phyloP scores from a whole-genome alignment of 2,797 vertebrate species.

The Melanotaenia trifasciata region DNA sequence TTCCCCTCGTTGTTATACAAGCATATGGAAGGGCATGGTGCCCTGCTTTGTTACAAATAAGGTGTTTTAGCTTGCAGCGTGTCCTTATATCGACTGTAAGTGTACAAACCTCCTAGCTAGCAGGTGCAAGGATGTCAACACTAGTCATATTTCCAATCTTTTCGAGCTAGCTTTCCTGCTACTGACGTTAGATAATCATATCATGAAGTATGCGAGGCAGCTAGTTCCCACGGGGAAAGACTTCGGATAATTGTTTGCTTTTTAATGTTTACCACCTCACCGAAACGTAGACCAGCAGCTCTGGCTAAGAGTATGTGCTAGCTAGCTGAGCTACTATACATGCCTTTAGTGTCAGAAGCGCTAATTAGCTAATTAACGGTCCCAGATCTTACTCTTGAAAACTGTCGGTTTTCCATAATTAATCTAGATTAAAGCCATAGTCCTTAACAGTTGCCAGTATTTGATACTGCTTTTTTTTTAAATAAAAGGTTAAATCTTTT shows the following conservation, averaged over 20 bases:
- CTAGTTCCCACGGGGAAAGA: no score
- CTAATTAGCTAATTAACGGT: slow-evolving; percentile 27
- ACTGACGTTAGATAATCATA: not conserved
- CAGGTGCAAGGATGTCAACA: slow-evolving; percentile 76
- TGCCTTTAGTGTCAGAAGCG: not conserved
- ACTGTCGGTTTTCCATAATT: rapidly evolving
- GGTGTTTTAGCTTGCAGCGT: slow-evolving; percentile 19
- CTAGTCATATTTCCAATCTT: slow-evolving; percentile 30
- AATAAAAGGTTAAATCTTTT: not conserved
- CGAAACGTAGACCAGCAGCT: not conserved
- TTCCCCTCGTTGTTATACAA: not conserved
- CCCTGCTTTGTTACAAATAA: not conserved
- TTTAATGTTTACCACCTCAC: not conserved
- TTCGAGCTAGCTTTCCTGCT: slow-evolving; percentile 24
- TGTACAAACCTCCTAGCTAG: slow-evolving; percentile 68
- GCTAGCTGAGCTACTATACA: slow-evolving; percentile 37
- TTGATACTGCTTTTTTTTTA: not conserved
- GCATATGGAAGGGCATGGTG: slow-evolving; percentile 2
- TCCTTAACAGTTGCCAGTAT: not conserved
- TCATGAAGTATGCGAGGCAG: no score
- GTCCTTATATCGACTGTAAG: slow-evolving; percentile 26
- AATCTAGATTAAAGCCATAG: not conserved
- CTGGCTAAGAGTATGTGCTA: slow-evolving; percentile 45
- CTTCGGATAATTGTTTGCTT: not conserved
- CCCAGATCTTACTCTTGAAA: not conserved